Evolutionary conservation across 2,797 vertebrate species (phyloP), one percentile per base, ranked within the genome.

Genomic region (Acipenser oxyrinchus): DNA sequence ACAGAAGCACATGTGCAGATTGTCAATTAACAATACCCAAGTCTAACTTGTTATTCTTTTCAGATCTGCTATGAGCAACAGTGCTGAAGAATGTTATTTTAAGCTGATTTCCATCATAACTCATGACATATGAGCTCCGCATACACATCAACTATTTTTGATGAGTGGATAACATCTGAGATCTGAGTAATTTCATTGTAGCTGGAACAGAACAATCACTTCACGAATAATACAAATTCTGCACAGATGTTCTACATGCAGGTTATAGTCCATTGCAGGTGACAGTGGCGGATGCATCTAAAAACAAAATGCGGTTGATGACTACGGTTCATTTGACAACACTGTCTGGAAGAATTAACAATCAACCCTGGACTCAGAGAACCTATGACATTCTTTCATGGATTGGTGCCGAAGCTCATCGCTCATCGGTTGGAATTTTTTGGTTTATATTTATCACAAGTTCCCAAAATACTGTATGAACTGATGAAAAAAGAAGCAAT

Each of bases 291-390:
- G 53, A 48, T 12, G 11, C 49, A 10, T 13, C 23, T 8, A 6
- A 48, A 66, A 51, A 49, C 11, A 62, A 55, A 18, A 13, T 18
- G 12, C 12, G 60, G 66, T n/a, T n/a, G 63, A 68, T 50, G 51
- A 51, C 51, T 60, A 62, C 18, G 10, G 48, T 63, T 68, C 18
- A 55, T 68, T 53, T 62, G 66, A 68, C 60, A 63, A 53, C 60
- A 63, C 50, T 23, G 10, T 37, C 60, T 52, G 52, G 60, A 63
- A 62, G 58, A 66, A 50, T 66, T 48, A 37, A 37, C 37, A 37
- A 37, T 37, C 5, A 37, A 37, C 37, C 37, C 37, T 5, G 23
- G 23, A 37, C 37, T 37, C 66, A 48, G 49, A 66, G 52, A 49
- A 48, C 48, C 53, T 48, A 15, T 63, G 62, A 9, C 65, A 49